phyloP scores from a whole-genome alignment of 2,797 vertebrate genomes.

The Graptemys geographica region DNA sequence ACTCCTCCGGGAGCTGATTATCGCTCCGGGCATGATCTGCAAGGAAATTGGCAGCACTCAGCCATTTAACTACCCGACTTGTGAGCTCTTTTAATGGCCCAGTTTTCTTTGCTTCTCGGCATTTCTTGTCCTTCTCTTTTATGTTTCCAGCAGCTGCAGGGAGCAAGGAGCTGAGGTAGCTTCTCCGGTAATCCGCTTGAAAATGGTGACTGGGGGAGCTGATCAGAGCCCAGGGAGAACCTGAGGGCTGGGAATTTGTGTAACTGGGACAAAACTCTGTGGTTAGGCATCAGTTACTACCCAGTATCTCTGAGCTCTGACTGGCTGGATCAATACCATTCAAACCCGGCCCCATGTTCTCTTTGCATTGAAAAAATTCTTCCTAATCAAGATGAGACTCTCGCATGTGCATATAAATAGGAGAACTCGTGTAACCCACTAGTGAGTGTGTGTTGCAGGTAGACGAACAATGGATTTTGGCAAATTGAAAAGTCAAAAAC shows the following conservation, averaged over 20 bases:
- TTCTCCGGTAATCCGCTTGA: not conserved
- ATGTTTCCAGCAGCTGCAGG: rapidly evolving
- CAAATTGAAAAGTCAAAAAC: no score
- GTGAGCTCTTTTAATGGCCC: not conserved
- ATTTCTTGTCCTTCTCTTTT: not conserved
- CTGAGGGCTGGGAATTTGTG: not conserved
- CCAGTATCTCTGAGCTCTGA: not conserved
- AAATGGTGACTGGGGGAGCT: not conserved
- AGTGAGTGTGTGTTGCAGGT: not conserved
- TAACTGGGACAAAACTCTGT: not conserved
- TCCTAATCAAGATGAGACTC: no score
- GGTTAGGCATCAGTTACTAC: not conserved
- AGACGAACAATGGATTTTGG: not conserved
- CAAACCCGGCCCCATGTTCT: not conserved
- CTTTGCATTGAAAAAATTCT: not conserved
- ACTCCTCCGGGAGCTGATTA: not conserved
- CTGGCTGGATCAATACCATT: not conserved
- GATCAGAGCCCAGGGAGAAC: not conserved
- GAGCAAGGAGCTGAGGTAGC: not conserved
- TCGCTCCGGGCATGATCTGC: not conserved
- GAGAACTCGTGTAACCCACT: not conserved
- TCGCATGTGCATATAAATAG: not conserved
- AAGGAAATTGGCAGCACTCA: not conserved
- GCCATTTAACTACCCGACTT: not conserved
- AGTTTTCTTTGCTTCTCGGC: not conserved